These are phyloP conservation scores for Megaceryle torquata DNA, from an alignment of 2,113 vertebrate species.

Conservation along the genomic window DNA sequence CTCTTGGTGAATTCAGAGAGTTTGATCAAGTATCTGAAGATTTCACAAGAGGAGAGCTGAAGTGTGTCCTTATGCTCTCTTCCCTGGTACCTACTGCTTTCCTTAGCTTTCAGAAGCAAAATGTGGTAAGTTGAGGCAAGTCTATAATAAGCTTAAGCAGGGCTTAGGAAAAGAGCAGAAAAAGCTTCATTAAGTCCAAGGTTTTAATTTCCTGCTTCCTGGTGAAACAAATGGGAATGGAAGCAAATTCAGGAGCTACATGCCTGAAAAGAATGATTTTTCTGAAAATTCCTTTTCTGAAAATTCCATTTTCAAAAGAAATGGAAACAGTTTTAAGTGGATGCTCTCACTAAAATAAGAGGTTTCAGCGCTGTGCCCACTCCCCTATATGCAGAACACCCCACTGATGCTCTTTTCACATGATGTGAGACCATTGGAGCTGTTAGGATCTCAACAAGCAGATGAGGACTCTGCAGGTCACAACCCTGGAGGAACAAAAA, in stretches of 20 bases:
- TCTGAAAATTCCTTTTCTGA: too few relatives aligned
- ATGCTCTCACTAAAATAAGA: neutral
- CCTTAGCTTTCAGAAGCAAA: neutral
- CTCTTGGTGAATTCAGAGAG: neutral
- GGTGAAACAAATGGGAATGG: rapidly evolving
- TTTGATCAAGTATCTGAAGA: rapidly evolving
- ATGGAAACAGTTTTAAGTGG: neutral
- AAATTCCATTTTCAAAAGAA: too few relatives aligned
- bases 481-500: neutral
- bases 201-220: neutral
- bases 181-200: neutral
- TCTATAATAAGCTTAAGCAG: neutral
- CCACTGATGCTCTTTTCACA: rapidly evolving
- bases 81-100: rapidly evolving
- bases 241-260: neutral
- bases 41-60: rapidly evolving
- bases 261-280: too few relatives aligned
- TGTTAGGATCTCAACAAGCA: neutral
- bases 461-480: too few relatives aligned
- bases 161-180: neutral
- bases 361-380: rapidly evolving
- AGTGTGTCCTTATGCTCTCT: neutral
- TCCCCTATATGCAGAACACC: rapidly evolving
- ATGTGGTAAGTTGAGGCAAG: neutral
- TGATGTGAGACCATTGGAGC: rapidly evolving